Evolutionary conservation across 2,113 vertebrate genomes (phyloP).

Genomic region (Rhinichthys klamathensis): DNA sequence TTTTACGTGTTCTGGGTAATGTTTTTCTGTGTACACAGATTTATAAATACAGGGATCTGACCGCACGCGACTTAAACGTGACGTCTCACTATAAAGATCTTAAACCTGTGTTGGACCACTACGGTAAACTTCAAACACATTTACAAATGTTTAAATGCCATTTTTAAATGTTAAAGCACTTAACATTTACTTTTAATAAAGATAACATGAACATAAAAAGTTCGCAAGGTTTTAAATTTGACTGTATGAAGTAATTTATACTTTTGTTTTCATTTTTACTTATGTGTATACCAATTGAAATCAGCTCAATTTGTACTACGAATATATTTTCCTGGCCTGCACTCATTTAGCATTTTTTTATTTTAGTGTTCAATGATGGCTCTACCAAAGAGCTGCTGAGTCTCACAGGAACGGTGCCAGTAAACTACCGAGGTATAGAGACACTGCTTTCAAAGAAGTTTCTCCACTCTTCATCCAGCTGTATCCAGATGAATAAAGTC

Average conservation of each 20-base stretch:
- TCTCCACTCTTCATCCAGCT: neutral
- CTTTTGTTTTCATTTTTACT: neutral
- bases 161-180: neutral
- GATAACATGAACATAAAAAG: neutral
- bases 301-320: neutral
- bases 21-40: slow-evolving; percentile 68
- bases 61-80: slow-evolving; percentile 90
- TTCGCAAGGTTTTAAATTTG: neutral
- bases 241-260: neutral
- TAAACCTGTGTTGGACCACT: slow-evolving; percentile 92
- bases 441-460: neutral
- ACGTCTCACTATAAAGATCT: slow-evolving; percentile 94
- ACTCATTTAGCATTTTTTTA: neutral
- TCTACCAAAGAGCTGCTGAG: slow-evolving; percentile 93
- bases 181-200: neutral
- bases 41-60: slow-evolving; percentile 97
- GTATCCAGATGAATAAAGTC: neutral
- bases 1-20: neutral
- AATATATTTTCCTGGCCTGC: neutral
- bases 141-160: neutral
- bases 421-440: slow-evolving; percentile 89
- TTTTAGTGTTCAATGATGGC: slow-evolving; percentile 95
- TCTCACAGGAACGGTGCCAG: slow-evolving; percentile 94
- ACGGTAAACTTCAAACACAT: slow-evolving; percentile 75
- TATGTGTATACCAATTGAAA: neutral